Base-by-base conservation (phyloP, 2,888 invertebrate genomes). In the Amphipoea lucens region DNA sequence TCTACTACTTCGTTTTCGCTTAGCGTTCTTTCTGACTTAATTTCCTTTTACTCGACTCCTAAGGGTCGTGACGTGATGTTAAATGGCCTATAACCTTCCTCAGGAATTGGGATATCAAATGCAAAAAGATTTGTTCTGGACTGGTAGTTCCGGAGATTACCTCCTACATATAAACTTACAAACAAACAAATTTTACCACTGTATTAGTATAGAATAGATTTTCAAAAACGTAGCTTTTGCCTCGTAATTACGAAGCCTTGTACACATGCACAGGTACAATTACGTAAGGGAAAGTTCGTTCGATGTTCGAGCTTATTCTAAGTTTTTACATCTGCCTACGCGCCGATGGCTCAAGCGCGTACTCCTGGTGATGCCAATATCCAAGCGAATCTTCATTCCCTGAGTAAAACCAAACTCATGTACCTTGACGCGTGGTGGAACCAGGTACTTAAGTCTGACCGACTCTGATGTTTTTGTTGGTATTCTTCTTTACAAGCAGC, bases 311-410 rank as follows among this genome's bases (percentile, higher is more conserved):
- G 29, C 14, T 20, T 29, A 74, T 45, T 85, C 72, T 87, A 81
- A 79, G 74, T 83, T 87, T 87, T 75, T 80, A 81, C 60, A 57
- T 79, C 57, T 69, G 63, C 66, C 48, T 42, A 67, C 76, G 79
- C 80, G 79, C 63, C 78, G 69, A 51, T 75, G 79, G 63, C 57
- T 77, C 40, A 36, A 45, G 73, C 36, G 83, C 42, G 51, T 73
- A 82, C 74, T 83, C 29, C 62, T 23, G 48, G 70, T 74, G 76
- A 86, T 79, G 79, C 73, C 73, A 83, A 83, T 84, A 83, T 76
- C 36, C 70, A 67, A 65, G 42, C 45, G 40, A 70, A 63, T 82
- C 68, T 75, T 75, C 62, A 67, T 72, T 60, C 48, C 57, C 54
- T 69, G 20, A 60, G 29, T 68, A 42, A 73, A 66, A 65, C n/a